Evolutionary conservation across 1,140 invertebrate species (phyloP).

Genomic region (Drosophila insularis): DNA sequence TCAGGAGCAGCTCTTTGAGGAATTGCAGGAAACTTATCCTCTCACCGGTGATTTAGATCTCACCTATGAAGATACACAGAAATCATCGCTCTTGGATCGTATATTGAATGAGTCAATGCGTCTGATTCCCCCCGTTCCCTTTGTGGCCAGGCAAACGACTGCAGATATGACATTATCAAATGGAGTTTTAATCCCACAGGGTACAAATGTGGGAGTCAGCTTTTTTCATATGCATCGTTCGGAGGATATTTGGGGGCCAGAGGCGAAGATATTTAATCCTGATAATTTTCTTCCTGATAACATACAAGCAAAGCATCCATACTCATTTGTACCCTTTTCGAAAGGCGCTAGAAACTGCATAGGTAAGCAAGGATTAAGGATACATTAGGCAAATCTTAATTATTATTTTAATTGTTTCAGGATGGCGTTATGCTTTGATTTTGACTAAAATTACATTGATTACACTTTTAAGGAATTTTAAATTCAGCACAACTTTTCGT

Average conservation of each 20-base stretch:
- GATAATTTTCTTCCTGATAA: constrained; percentile 70
- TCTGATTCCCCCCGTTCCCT: constrained; percentile 61
- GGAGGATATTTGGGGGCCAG: constrained; percentile 57
- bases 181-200: constrained; percentile 52
- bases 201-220: constrained; percentile 35
- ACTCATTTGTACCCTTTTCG: constrained; percentile 70
- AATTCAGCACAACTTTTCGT: constrained; percentile 14
- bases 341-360: constrained; percentile 73
- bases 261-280: constrained; percentile 69
- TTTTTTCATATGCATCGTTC: constrained; percentile 60
- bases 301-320: constrained; percentile 53
- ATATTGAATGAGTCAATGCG: constrained; percentile 86
- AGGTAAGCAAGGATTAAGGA: constrained; percentile 46
- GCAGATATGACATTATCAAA: constrained; percentile 47
- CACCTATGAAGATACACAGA: constrained; percentile 83
- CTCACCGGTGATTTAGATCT: constrained; percentile 75
- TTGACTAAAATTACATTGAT: constrained; percentile 47
- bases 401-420: constrained; percentile 23
- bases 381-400: too few species aligned
- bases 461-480: constrained; percentile 64
- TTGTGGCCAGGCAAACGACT: constrained; percentile 28
- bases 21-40: constrained; percentile 85
- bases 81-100: constrained; percentile 86
- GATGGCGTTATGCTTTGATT: constrained; percentile 59
- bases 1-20: constrained; percentile 85